These are phyloP conservation scores for Caenorhabditis sp. DNA, from an alignment of 2,888 invertebrate species.

Conservation along the genomic window DNA sequence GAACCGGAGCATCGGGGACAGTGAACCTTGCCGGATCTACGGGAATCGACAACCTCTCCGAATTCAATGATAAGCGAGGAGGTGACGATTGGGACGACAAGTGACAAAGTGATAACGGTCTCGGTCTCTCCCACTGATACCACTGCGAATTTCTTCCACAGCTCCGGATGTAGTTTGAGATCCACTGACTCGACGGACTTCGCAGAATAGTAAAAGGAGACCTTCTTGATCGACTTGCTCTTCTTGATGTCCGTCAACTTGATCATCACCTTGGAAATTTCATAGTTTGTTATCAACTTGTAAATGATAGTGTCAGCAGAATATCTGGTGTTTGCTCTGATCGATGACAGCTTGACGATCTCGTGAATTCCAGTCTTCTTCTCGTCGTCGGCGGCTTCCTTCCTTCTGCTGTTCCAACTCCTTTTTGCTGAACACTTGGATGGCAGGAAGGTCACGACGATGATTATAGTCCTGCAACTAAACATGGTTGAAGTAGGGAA, in stretches of 20 bases:
- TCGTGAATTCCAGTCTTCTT: slow-evolving; percentile 60
- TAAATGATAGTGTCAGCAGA: slow-evolving; percentile 98
- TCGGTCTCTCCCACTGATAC: slow-evolving; percentile 84
- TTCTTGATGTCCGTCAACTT: slow-evolving; percentile 96
- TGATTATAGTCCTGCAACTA: too few relatives aligned
- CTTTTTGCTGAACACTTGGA: too few relatives aligned
- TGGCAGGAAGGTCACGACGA: too few relatives aligned
- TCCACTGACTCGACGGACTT: slow-evolving; percentile 95
- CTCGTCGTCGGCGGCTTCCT: too few relatives aligned
- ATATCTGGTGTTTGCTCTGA: slow-evolving; percentile 92
- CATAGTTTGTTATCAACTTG: slow-evolving; percentile 95
- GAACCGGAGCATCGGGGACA: slow-evolving; percentile 90
- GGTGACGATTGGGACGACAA: slow-evolving; percentile 88
- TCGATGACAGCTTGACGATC: slow-evolving; percentile 69
- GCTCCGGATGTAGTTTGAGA: slow-evolving; percentile 89
- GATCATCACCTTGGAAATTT: slow-evolving; percentile 89
- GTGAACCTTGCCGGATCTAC: slow-evolving; percentile 88
- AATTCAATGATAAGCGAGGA: slow-evolving; percentile 99
- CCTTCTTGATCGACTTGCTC: slow-evolving; percentile 90
- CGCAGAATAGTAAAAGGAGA: slow-evolving; percentile 97
- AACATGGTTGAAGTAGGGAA: too few relatives aligned
- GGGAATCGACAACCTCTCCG: slow-evolving; percentile 97
- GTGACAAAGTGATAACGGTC: slow-evolving; percentile 7
- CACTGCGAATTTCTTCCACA: slow-evolving; percentile 96
- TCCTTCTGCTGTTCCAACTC: too few relatives aligned